Evolutionary conservation across 2,113 vertebrate genomes (phyloP), one percentile per base, ranked within the genome.

Genomic region (Mormoops blainvillei): DNA sequence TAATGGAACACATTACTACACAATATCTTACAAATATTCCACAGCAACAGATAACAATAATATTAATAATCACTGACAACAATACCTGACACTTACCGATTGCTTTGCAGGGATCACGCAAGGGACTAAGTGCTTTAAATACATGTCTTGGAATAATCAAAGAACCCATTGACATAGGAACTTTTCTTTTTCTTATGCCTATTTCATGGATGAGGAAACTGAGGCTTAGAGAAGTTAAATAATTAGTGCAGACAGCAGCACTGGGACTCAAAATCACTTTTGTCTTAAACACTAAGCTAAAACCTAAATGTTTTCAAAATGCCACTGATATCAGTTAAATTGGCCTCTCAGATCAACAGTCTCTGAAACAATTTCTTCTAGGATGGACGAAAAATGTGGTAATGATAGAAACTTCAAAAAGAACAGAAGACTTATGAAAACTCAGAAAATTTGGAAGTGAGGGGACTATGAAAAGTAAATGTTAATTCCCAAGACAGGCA

Each of bases 231-330:
- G 20, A 86, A 7, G 10, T 18, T 92, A 52, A 95, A 54, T 67
- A 71, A 76, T 94, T 70, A 81, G 9, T 91, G 22, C 50, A 91
- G 86, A 83, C 43, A 18, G 36, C 26, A 91, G 22, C 65, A 88
- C 0, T 84, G 1, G 16, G 4, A 81, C 52, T 84, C 67, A 95
- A 95, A 93, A 61, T 31, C 28, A 61, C 14, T 82, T 19, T 41
- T 81, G 28, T 63, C n/a, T 95, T 92, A 87, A 90, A 33, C 28
- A 92, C 24, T 83, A 74, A n/a, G 26, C 48, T 74, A 94, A 97
- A 91, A 58, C 24, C 31, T 74, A 81, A 94, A 84, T 76, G 8
- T 65, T 36, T 28, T 84, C 54, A 63, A 63, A 63, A 56, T 45
- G 73, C n/a, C 28, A 76, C 0, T 91, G 45, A 91, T 67, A 78